Evolutionary conservation across 2,888 invertebrate species (phyloP), one percentile per base, ranked within the genome.

Genomic region (Dryobotodes eremita): DNA sequence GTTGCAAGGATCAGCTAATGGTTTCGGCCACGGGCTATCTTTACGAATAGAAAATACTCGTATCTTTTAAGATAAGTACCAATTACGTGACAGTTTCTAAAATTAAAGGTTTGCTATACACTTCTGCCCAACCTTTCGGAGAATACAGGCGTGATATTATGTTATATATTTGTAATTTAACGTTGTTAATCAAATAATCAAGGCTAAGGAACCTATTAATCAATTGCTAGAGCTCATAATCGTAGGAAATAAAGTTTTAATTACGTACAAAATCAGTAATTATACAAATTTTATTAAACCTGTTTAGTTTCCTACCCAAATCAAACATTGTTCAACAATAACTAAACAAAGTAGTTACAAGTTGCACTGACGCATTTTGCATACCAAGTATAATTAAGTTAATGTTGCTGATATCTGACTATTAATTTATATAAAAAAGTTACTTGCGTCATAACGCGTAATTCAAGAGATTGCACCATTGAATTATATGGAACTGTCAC

Each of bases 381-480:
- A 50, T 20, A 57, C 26, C 55, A 61, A 59, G 15, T 81, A 66
- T 71, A 73, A 77, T 85, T 84, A 6, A 42, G 31, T 36, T 71
- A 55, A 59, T 66, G 23, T 36, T 53, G 57, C 46, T 46, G n/a
- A 71, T 57, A 81, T 36, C 77, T 57, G 72, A 50, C 48, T 64
- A 81, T 81, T 81, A 74, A 66, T 62, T 62, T 57, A 71, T 61
- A 48, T 42, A 79, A 78, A 86, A 85, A 86, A 70, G 42, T 42
- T 26, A 75, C 77, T 79, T 76, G 77, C 88, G 87, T 88, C 85
- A 88, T 42, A 75, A 36, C 26, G 15, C 53, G 57, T 78, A 83
- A 78, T 77, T 4, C 68, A 65, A 69, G 53, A 64, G 8, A 70
- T 79, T 62, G 11, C 26, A 20, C 8, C 7, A 57, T 10, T 6